Conservation (phyloP, 2,797 vertebrate species). For the Mormyrus hasselquistii region DNA sequence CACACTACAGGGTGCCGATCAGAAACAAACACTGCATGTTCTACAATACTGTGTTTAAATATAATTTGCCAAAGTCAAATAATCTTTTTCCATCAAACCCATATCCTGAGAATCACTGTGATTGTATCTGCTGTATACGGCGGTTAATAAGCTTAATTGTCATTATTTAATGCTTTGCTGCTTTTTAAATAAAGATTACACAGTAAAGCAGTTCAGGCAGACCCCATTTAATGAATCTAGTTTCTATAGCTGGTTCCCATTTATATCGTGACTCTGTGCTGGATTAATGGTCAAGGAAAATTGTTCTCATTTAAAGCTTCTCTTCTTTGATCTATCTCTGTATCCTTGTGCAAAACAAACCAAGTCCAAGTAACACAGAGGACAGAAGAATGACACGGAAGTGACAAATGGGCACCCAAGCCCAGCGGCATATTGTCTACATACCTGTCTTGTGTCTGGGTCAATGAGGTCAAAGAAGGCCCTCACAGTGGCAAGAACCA, state of each 20-base stretch:
- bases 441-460: constrained; percentile 83
- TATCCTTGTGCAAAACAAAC: not conserved
- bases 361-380: not conserved
- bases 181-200: not conserved
- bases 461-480: constrained; percentile 90
- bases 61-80: not conserved
- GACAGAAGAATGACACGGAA: not conserved
- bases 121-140: not conserved
- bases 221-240: not conserved
- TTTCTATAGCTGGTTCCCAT: not conserved
- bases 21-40: not conserved
- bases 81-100: not conserved
- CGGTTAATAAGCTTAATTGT: not conserved
- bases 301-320: not conserved
- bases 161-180: not conserved
- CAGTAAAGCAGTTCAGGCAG: not conserved
- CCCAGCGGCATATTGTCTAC: constrained; percentile 28
- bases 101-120: not conserved
- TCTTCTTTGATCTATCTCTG: not conserved
- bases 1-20: not conserved
- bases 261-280: not conserved
- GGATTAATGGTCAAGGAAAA: not conserved
- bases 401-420: not conserved
- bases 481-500: constrained; percentile 82
- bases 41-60: not conserved